Conservation (phyloP, 1,140 invertebrate genomes). For the Hesperophylax magnus region DNA sequence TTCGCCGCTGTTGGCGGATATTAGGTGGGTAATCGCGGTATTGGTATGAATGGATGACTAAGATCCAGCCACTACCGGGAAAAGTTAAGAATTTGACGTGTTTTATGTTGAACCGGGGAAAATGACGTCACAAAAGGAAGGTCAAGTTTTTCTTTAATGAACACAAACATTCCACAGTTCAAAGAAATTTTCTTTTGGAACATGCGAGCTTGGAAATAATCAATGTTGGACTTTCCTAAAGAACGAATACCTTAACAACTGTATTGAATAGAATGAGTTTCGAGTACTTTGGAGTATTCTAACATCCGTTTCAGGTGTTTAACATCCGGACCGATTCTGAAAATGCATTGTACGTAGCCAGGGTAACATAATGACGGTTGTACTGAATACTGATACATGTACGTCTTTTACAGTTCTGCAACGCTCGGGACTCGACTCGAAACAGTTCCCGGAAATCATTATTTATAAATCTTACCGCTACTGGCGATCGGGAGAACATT, state of each 20-base stretch:
- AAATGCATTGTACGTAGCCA: slow-evolving; percentile 18
- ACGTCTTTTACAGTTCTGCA: background rate
- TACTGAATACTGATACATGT: background rate
- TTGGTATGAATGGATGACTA: background rate
- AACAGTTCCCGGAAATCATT: slow-evolving; percentile 18
- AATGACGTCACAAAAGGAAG: background rate
- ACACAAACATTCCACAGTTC: background rate
- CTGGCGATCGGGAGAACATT: background rate
- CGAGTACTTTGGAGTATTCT: background rate
- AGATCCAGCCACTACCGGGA: background rate
- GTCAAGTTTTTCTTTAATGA: slow-evolving; percentile 36
- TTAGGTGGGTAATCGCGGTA: background rate
- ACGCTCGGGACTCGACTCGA: background rate
- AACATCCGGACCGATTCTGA: background rate
- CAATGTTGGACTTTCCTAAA: too few species aligned
- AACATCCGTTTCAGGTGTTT: slow-evolving; percentile 11
- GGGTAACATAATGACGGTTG: too few species aligned
- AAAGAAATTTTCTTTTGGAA: background rate
- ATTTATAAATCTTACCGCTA: slow-evolving; percentile 14
- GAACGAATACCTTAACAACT: too few species aligned
- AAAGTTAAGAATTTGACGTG: slow-evolving; percentile 13
- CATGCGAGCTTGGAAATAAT: too few species aligned
- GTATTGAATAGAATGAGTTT: background rate
- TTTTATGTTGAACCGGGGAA: background rate
- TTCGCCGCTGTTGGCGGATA: background rate